Evolutionary conservation across 2,888 invertebrate genomes (phyloP), one percentile per base, ranked within the genome.

Genomic region (Lepidochitona cinerea): DNA sequence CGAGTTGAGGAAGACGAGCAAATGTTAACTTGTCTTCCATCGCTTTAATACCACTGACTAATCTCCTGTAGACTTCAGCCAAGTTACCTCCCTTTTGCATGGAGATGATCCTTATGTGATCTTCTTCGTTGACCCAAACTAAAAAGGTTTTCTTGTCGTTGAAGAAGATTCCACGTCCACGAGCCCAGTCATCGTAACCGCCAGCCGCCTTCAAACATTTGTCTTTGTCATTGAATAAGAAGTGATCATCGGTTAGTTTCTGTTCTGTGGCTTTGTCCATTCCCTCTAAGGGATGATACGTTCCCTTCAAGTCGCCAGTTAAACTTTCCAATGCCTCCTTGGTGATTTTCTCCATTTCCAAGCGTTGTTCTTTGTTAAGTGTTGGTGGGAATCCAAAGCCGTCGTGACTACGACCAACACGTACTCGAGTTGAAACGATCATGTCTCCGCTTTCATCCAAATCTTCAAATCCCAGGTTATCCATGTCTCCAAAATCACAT

Each of bases 121-220:
- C 97, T 84, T 96, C 95, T 12, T 97, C 95, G 89, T 97, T 97
- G 6, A 97, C 93, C 97, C 97, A 98, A 36, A 95, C 93, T 0
- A 96, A 95, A 82, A 96, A 91, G 81, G 95, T 95, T 85, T 94
- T 94, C 73, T 94, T 94, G 33, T 94, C 93, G 87, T 94, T 95
- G 0, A 97, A 93, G 89, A 94, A 97, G 66, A 97, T 97, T 0
- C 97, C 97, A 65, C 98, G 93, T 0, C 97, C 97, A 2, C 3
- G n/a, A 23, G 49, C n/a, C 49, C 49, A 49, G 7, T 49, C 49
- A 23, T 49, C 49, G 7, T 49, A 49, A n/a, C 49, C 49, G 3
- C 49, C 2, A 23, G 49, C 49, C 3, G 49, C 49, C 23, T 49
- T 80, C 95, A 96, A 0, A 97, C 97, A 64, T 7, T 32, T 64